A percentile compares a stretch with the other conserved stretches of the same genome.
Conservation (phyloP, 1,140 invertebrate species). For the Drosophila kohkoa region DNA sequence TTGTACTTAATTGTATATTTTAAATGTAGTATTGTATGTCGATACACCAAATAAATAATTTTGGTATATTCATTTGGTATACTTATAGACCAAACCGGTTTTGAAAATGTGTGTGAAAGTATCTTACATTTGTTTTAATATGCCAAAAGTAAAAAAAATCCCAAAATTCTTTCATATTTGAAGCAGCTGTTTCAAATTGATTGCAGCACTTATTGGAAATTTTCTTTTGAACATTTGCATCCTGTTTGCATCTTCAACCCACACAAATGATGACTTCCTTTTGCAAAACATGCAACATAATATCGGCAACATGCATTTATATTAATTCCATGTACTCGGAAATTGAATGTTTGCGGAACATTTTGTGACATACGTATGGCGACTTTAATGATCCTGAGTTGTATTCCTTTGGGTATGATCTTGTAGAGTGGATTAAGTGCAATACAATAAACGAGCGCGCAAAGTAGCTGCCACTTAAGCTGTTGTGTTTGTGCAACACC, state of each 20-base stretch:
- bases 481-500: constrained; percentile 65
- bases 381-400: constrained; percentile 24
- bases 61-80: too few relatives aligned
- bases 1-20: too few relatives aligned
- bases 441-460: constrained; percentile 8
- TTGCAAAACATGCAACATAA: constrained; percentile 38
- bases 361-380: constrained; percentile 12
- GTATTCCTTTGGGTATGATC: constrained; percentile 35
- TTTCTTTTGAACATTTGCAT: not conserved
- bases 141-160: too few relatives aligned
- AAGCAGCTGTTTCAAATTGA: not conserved
- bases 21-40: too few relatives aligned
- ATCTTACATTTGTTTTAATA: too few relatives aligned
- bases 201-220: not conserved
- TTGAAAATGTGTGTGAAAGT: too few relatives aligned
- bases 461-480: constrained; percentile 55
- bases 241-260: not conserved
- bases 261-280: constrained; percentile 26
- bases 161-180: too few relatives aligned
- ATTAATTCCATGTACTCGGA: constrained; percentile 44
- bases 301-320: constrained; percentile 57
- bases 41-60: too few relatives aligned
- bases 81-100: too few relatives aligned
- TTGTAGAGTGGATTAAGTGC: constrained; percentile 43
- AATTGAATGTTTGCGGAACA: not conserved